Percentiles rank a stretch among this genome's conserved stretches.
Evolutionary conservation across 2,888 invertebrate genomes (phyloP).

Genomic region (Eupithecia tripunctaria): DNA sequence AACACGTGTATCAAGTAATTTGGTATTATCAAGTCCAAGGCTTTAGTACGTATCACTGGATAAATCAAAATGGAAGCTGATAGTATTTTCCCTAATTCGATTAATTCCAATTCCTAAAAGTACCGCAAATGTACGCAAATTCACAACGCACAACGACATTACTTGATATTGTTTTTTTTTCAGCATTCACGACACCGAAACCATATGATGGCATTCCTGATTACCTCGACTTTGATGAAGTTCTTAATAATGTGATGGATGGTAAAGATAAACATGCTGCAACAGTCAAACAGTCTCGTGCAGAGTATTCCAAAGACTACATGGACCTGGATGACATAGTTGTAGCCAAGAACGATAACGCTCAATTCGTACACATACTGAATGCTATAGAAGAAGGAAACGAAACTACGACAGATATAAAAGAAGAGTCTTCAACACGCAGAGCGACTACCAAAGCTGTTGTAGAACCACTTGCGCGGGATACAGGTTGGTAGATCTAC

Average conservation of each 20-base stretch:
- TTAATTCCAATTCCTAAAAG: neutral
- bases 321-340: constrained; percentile 45
- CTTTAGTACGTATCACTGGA: neutral
- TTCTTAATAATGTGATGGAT: constrained; percentile 53
- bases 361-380: constrained; percentile 6
- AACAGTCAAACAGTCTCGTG: constrained; percentile 21
- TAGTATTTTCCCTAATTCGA: neutral
- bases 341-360: constrained; percentile 26
- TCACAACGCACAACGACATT: too few species aligned
- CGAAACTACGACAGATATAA: neutral
- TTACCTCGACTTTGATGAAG: constrained; percentile 60
- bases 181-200: neutral
- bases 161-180: neutral
- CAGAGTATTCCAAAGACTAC: constrained; percentile 42
- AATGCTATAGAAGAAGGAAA: constrained; percentile 7
- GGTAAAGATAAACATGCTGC: constrained; percentile 49
- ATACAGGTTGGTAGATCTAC: neutral
- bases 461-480: neutral
- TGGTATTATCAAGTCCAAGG: neutral
- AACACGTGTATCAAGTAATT: too few species aligned
- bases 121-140: neutral
- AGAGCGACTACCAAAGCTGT: neutral
- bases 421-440: neutral
- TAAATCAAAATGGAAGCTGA: neutral
- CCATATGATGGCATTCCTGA: constrained; percentile 33